Percentiles rank a stretch among this genome's conserved stretches.
phyloP scores from a whole-genome alignment of 2,113 vertebrate species.

The Tetrax tetrax region DNA sequence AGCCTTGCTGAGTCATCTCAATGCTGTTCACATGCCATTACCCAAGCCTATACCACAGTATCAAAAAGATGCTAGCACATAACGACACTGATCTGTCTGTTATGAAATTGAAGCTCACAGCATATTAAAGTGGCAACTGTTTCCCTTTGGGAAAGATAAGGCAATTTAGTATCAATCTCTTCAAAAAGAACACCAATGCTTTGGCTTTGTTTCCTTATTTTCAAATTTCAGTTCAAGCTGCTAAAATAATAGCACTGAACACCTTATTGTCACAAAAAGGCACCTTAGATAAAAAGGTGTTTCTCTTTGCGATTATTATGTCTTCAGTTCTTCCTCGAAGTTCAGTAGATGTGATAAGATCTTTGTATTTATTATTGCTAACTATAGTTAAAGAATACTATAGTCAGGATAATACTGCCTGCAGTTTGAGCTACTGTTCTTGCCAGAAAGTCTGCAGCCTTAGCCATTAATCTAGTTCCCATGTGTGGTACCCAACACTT shows the following conservation, averaged over 20 bases:
- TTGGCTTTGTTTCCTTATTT: background rate
- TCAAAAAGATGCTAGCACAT: background rate
- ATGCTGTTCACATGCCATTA: accelerated
- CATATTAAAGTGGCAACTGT: background rate
- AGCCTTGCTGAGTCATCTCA: background rate
- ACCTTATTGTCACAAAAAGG: background rate
- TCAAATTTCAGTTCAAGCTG: background rate
- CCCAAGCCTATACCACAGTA: too few species aligned
- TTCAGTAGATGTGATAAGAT: background rate
- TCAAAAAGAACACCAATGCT: background rate
- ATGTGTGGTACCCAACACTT: background rate
- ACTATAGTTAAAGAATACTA: background rate
- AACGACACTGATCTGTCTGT: background rate
- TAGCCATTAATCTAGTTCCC: background rate
- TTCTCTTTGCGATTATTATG: background rate
- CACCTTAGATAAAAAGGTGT: background rate
- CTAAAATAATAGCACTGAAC: background rate
- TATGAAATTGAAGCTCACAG: background rate
- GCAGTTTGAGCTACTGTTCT: background rate
- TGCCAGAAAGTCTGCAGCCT: background rate
- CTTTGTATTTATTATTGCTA: background rate
- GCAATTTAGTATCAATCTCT: background rate
- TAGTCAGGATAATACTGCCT: background rate
- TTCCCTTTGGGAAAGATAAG: background rate
- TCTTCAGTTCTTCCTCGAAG: background rate